These are phyloP conservation scores for Cephalopterus ornatus DNA, from an alignment of 2,113 vertebrate genomes.

Conservation along the genomic window DNA sequence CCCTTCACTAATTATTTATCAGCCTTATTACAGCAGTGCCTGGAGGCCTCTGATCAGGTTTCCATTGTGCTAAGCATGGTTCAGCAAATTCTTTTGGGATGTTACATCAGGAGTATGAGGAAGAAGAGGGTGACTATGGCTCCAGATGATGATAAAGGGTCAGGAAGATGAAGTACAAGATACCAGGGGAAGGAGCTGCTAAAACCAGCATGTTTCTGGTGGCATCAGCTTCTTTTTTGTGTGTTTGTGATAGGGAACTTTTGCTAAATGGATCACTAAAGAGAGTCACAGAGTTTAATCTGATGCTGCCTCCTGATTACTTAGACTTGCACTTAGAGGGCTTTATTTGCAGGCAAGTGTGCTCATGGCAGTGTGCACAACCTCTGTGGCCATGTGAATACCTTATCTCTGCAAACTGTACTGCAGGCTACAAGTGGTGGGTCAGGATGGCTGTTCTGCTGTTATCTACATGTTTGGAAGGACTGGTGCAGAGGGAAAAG, in stretches of 20 bases:
- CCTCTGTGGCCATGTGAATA: background rate
- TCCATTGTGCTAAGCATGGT: background rate
- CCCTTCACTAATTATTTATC: background rate
- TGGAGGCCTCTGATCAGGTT: background rate
- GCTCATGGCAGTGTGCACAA: fast-evolving
- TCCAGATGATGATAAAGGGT: background rate
- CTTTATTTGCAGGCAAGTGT: background rate
- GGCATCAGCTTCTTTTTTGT: background rate
- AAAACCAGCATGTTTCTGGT: background rate
- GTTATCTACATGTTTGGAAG: background rate
- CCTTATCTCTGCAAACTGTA: background rate
- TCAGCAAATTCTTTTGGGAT: background rate
- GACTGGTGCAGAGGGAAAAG: background rate
- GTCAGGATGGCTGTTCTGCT: background rate
- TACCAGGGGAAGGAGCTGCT: background rate
- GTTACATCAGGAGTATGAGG: background rate
- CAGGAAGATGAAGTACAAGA: background rate
- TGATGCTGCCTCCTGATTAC: background rate
- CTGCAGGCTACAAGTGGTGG: background rate
- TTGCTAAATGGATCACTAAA: background rate
- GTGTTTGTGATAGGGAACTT: background rate
- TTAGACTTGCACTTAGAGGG: background rate
- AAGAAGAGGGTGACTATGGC: background rate
- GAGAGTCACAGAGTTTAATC: background rate
- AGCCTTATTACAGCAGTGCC: background rate